phyloP scores from a whole-genome alignment of 2,888 invertebrate genomes.

The Chydorus sphaericus region DNA sequence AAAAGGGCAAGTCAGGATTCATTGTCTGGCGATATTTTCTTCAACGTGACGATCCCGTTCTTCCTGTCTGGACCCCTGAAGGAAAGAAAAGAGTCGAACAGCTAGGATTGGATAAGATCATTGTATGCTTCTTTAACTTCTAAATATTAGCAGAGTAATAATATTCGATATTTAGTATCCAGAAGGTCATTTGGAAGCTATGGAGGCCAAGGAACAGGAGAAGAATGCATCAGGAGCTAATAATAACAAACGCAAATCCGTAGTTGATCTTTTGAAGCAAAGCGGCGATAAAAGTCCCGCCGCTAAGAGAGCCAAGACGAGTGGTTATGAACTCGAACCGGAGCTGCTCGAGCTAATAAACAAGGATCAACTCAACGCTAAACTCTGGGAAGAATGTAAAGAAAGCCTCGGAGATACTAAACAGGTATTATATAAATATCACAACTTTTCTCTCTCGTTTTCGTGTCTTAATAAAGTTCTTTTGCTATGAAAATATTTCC shows the following conservation, averaged over 20 bases:
- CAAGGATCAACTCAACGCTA: slow-evolving; percentile 46
- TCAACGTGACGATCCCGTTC: slow-evolving; percentile 56
- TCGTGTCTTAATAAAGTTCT: slow-evolving; percentile 20
- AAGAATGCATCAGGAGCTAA: slow-evolving; percentile 21
- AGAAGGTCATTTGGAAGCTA: slow-evolving; percentile 51
- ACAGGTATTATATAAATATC: background rate
- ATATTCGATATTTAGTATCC: slow-evolving; percentile 40
- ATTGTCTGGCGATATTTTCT: slow-evolving; percentile 64
- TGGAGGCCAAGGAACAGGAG: slow-evolving; percentile 35
- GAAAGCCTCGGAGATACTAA: slow-evolving; percentile 34
- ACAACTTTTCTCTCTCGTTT: slow-evolving; percentile 18
- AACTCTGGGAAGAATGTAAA: slow-evolving; percentile 51
- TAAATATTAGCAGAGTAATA: slow-evolving; percentile 8
- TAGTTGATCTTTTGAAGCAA: background rate
- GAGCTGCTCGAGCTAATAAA: slow-evolving; percentile 33
- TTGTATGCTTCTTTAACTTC: slow-evolving; percentile 23
- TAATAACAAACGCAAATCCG: slow-evolving; percentile 19
- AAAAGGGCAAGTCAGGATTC: slow-evolving; percentile 59
- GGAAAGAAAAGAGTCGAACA: slow-evolving; percentile 39
- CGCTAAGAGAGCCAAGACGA: slow-evolving; percentile 25
- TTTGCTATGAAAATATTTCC: too few species aligned
- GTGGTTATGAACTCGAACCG: slow-evolving; percentile 29
- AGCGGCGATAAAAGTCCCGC: background rate
- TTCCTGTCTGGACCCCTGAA: slow-evolving; percentile 61
- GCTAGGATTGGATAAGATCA: slow-evolving; percentile 29